These are phyloP conservation scores for Cotesia glomerata DNA, from an alignment of 1,140 invertebrate genomes.

Conservation along the genomic window DNA sequence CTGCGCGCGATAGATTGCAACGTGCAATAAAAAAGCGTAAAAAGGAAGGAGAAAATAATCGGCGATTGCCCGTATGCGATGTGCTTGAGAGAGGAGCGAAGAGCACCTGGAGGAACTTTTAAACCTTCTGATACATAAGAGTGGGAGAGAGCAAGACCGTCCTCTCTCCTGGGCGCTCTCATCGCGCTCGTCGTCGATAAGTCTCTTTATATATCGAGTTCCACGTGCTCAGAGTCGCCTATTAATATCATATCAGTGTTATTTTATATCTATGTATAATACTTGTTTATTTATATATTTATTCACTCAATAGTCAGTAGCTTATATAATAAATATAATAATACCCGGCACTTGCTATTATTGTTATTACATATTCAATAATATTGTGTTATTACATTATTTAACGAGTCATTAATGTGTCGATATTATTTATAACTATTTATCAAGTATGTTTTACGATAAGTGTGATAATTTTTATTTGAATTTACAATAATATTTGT, in stretches of 20 bases:
- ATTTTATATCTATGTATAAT: neutral
- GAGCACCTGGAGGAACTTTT: neutral
- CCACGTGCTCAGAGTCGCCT: conserved; percentile 20
- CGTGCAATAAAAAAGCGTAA: conserved; percentile 12
- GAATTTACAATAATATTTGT: too few relatives aligned
- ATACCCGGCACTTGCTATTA: neutral
- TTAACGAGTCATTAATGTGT: too few relatives aligned
- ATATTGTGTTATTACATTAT: too few relatives aligned
- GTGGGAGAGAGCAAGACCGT: conserved; percentile 17
- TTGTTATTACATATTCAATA: too few relatives aligned
- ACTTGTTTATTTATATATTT: neutral
- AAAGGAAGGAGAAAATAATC: conserved; percentile 19
- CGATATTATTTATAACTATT: too few relatives aligned
- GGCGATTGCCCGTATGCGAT: conserved; percentile 8
- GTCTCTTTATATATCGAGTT: conserved; percentile 8
- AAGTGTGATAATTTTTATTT: too few relatives aligned
- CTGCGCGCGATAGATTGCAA: neutral
- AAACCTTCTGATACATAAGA: neutral
- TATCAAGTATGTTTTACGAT: too few relatives aligned
- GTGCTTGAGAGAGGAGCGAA: conserved; percentile 20
- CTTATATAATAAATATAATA: neutral
- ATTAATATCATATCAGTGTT: neutral
- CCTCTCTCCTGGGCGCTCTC: conserved; percentile 18
- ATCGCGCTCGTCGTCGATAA: conserved; percentile 1
- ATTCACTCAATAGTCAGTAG: neutral